Evolutionary conservation across 2,113 vertebrate genomes (phyloP).

Genomic region (Gymnobelideus leadbeateri): DNA sequence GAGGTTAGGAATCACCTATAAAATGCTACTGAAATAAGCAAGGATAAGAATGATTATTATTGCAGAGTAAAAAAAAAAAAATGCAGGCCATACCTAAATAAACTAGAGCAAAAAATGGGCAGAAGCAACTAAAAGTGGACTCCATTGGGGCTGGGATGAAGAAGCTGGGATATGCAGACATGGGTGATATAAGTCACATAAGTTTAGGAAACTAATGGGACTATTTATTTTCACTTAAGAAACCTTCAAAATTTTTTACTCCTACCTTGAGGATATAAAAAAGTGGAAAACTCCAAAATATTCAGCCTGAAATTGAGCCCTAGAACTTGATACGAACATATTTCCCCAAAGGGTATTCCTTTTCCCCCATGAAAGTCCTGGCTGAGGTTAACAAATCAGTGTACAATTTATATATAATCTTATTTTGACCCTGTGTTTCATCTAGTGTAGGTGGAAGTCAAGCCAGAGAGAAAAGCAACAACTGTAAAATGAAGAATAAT

Average conservation of each 20-base stretch:
- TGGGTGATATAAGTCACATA: accelerated
- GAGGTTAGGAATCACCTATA: background rate
- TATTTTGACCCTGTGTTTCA: constrained; percentile 61
- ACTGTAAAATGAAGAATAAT: constrained; percentile 58
- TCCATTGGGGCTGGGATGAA: too few species aligned
- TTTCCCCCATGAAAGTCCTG: constrained; percentile 58
- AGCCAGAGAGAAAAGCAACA: constrained; percentile 33
- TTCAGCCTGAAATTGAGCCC: constrained; percentile 26
- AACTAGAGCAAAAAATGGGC: accelerated
- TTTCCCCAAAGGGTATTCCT: constrained; percentile 11
- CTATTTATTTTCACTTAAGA: background rate
- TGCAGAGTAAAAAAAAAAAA: background rate
- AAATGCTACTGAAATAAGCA: background rate
- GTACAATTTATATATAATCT: constrained; percentile 56
- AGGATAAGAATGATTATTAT: background rate
- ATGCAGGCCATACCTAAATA: background rate
- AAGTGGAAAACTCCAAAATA: background rate
- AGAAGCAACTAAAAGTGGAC: background rate
- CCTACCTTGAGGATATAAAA: background rate
- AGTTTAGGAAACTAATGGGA: background rate
- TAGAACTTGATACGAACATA: background rate
- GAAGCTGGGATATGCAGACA: accelerated
- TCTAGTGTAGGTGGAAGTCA: constrained; percentile 60
- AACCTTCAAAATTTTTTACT: background rate
- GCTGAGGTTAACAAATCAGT: constrained; percentile 71